Evolutionary conservation across 1,140 invertebrate genomes (phyloP), one percentile per base, ranked within the genome.

Genomic region (Trinorchestia longiramus): DNA sequence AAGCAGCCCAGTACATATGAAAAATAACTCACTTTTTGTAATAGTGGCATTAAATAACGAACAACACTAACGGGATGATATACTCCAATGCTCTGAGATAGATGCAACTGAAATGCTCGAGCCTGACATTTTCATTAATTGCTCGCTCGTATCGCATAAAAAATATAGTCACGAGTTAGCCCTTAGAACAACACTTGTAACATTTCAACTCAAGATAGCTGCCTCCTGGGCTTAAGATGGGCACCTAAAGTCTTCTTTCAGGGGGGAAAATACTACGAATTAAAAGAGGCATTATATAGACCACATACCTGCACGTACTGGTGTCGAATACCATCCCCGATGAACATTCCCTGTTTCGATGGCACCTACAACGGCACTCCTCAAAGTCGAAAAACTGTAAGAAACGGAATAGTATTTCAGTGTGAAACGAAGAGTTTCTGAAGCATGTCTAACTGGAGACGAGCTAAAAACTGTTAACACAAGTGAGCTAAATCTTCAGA

Each of bases 251-350:
- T 23, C 28, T 77, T 77, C 62, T 77, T 53, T 77, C 62, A 77
- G 36, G 1, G 28, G 15, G 28, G 28, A 77, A 11, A 23, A 77
- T 77, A 77, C 62, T 77, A 77, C 3, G 28, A 77, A 36, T 77
- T 77, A 23, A 77, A 77, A 77, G 28, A 19, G 47, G 19, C n/a
- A 53, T 53, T 8, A 53, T 8, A 53, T 40, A 15, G 43, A 90
- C 41, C 42, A 94, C 92, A 11, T 43, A 94, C 92, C 92, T 94
- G 92, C 92, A 94, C 43, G 92, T 45, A 43, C 43, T 6, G 23
- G 41, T 43, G 44, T 94, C 92, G 44, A 94, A 94, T n/a, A n/a
- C 15, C 92, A 94, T 94, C 19, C 92, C 92, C 36, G 92, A 45
- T 15, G 92, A 94, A 45, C 92, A 94, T 36, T 43, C 40, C 92